These are phyloP conservation scores for Biston stratarius DNA, from an alignment of 2,888 invertebrate species.

Conservation along the genomic window DNA sequence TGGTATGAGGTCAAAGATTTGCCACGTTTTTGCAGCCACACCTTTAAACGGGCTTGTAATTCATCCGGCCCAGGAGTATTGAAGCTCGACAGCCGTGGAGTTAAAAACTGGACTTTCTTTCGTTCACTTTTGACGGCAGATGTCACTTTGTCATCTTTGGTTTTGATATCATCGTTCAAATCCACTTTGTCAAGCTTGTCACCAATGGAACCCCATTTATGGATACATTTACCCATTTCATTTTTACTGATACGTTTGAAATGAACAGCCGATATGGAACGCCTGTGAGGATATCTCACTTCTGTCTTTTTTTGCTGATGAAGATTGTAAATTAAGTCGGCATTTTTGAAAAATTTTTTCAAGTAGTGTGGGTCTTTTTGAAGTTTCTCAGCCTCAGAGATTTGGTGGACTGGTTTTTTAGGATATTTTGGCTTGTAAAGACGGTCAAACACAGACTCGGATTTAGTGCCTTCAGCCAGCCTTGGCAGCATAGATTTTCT, in stretches of 20 bases:
- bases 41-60: constrained; percentile 71
- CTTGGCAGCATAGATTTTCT: constrained; percentile 57
- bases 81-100: constrained; percentile 61
- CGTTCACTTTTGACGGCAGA: constrained; percentile 77
- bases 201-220: constrained; percentile 77
- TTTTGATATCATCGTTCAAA: constrained; percentile 65
- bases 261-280: constrained; percentile 82
- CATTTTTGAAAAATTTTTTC: constrained; percentile 61
- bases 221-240: constrained; percentile 70
- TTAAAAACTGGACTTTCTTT: constrained; percentile 75
- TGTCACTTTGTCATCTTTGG: constrained; percentile 61
- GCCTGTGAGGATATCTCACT: constrained; percentile 50
- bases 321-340: constrained; percentile 3
- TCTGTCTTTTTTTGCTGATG: constrained; percentile 39
- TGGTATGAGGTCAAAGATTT: constrained; percentile 79
- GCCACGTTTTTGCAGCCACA: constrained; percentile 83
- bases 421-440: constrained; percentile 70
- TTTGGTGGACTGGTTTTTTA: constrained; percentile 45
- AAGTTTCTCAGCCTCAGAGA: constrained; percentile 56
- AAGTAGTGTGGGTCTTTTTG: constrained; percentile 64
- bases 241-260: constrained; percentile 71
- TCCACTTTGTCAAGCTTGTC: constrained; percentile 69
- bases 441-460: constrained; percentile 73
- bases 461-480: constrained; percentile 43
- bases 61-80: constrained; percentile 77